Base-by-base conservation (phyloP, 1,140 invertebrate species). In the Metopolophium dirhodum region DNA sequence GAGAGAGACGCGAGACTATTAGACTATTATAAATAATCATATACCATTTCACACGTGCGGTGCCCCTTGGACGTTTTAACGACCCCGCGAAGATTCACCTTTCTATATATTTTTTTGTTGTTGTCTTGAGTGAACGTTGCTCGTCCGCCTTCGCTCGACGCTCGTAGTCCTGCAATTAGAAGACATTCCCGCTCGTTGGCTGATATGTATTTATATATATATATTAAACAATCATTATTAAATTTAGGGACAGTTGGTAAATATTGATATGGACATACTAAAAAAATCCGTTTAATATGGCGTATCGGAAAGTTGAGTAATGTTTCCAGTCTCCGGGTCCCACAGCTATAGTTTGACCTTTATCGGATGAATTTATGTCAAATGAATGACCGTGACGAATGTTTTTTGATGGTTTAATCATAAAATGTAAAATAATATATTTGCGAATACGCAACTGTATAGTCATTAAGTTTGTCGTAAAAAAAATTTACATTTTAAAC, bases 331-430 rank as follows among this genome's bases (percentile, higher is more conserved):
- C 88, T 89, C 88, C 51, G 23, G 51, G 51, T 89, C 49, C 49
- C 35, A 89, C 22, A 49, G 35, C 51, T 54, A 30, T 30, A 22
- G 87, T 89, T 57, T 89, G 88, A 89, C 88, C 88, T 89, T 89
- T 89, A 89, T 89, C 51, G 88, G 88, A 89, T 41, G 35, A 89
- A 89, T 89, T 89, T 89, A 89, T 89, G 88, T 89, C 88, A 57
- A 89, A 89, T 35, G 88, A 89, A 89, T 89, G 88, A 57, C 88
- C 88, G 88, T 89, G 88, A 89, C 88, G 51, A 89, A 89, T 89
- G n/a, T 35, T 89, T 37, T 89, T 57, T 89, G 88, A 57, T 89
- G 88, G 49, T 57, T 89, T 37, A 57, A 89, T 89, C 51, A 35
- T 89, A 89, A 89, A 89, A 57, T 89, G 35, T 22, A 57, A 89